Conservation (phyloP, 2,113 vertebrate genomes). For the Todiramphus saurophagus region DNA sequence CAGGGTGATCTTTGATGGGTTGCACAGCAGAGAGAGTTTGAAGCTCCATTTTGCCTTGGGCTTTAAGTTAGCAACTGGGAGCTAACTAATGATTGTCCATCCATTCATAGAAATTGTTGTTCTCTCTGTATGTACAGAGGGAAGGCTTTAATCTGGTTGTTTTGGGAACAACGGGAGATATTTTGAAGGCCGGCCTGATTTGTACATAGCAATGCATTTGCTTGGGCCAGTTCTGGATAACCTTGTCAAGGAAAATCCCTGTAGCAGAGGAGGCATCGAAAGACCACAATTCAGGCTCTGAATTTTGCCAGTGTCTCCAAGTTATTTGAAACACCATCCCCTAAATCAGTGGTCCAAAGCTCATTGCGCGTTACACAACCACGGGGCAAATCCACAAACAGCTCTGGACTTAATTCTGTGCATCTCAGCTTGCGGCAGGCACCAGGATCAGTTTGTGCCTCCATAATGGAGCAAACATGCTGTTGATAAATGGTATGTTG, state of each 20-base stretch:
- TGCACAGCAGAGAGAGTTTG: conserved; percentile 1
- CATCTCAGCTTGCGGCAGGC: not conserved
- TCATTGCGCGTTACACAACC: not conserved
- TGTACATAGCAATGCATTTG: not conserved
- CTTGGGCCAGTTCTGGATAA: not conserved
- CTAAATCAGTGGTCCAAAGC: not conserved
- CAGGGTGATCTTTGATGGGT: not conserved
- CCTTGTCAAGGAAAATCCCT: not conserved
- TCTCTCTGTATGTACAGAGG: not conserved
- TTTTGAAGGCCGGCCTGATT: not conserved
- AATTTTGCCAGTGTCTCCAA: not conserved
- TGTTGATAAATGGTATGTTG: not conserved
- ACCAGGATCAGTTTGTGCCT: not conserved
- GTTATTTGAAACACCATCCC: not conserved
- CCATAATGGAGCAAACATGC: not conserved
- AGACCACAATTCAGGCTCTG: not conserved
- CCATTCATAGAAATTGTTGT: conserved; percentile 30
- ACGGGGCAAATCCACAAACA: not conserved
- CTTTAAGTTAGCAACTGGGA: conserved; percentile 15
- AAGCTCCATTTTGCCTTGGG: conserved; percentile 47
- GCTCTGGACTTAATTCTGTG: not conserved
- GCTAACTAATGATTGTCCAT: conserved; percentile 14
- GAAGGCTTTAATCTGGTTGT: conserved; percentile 3
- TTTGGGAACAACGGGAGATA: conserved; percentile 34
- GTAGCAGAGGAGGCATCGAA: not conserved